Conservation (phyloP, 2,797 vertebrate genomes). For the Merluccius polli region DNA sequence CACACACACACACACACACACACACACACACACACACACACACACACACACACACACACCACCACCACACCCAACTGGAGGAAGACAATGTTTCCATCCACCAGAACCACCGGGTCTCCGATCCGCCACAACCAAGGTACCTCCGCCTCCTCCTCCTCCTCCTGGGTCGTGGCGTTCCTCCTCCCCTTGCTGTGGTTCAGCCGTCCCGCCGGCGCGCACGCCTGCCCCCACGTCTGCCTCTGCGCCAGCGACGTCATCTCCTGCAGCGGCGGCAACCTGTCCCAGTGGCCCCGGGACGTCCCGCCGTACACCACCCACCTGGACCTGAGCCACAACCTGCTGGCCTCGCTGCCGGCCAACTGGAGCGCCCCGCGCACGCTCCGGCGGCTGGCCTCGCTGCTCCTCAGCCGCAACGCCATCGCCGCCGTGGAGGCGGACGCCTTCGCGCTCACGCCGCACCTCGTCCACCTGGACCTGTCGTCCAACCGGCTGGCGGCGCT, state of each 20-base stretch:
- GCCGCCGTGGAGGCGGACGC: slow-evolving; percentile 70
- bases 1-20: no score
- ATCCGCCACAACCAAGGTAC: background rate
- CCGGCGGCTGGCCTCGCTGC: slow-evolving; percentile 74
- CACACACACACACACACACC: no score
- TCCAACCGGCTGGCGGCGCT: slow-evolving; percentile 79
- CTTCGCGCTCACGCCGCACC: slow-evolving; percentile 72
- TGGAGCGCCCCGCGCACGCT: slow-evolving; percentile 75
- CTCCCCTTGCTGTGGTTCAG: slow-evolving; percentile 66
- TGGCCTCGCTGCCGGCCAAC: slow-evolving; percentile 71
- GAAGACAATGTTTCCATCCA: slow-evolving; percentile 51
- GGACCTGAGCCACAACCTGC: slow-evolving; percentile 86
- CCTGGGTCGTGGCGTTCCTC: slow-evolving; percentile 58
- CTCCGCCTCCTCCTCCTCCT: background rate
- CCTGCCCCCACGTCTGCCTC: slow-evolving; percentile 81
- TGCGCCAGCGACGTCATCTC: slow-evolving; percentile 88
- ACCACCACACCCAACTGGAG: background rate
- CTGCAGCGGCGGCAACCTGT: slow-evolving; percentile 84
- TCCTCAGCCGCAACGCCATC: slow-evolving; percentile 80
- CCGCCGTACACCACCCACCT: slow-evolving; percentile 76
- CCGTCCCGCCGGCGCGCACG: slow-evolving; percentile 40
- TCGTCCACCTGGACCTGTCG: slow-evolving; percentile 85
- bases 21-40: no score
- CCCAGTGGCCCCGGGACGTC: slow-evolving; percentile 73
- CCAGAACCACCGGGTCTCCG: background rate